Base-by-base conservation (phyloP, 2,797 vertebrate species). In the Eutrigla gurnardus region DNA sequence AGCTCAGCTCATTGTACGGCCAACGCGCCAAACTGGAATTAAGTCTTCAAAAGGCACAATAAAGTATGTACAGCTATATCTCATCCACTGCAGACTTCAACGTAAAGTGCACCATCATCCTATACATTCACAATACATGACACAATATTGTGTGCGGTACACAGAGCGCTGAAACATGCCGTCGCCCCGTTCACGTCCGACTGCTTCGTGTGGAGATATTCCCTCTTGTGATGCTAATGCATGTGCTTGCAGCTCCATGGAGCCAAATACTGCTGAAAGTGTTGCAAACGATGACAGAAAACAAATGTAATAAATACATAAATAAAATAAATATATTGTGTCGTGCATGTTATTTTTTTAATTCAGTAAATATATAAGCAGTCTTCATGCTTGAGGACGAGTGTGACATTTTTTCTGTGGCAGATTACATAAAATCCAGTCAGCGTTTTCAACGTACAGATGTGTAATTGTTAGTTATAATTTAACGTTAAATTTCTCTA, bases 1-100 rank as follows among this genome's bases (percentile, higher is more conserved):
- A 85, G 84, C 75, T 89, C 81, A 84, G 81, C 77, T 88, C 64
- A 82, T 82, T 84, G 77, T 68, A 85, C 69, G 63, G 84, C 86
- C 83, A 88, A 90, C 86, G 84, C 82, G 42, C 87, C 73, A 89
- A 84, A 92, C 88, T 88, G 82, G 78, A 87, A 85, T 91, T 75
- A 86, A 25, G 81, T 92, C 80, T 91, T 87, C 81, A 91, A 95
- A 54, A 95, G 94, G 95, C 95, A 95, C 94, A 91, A 89, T 91
- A 90, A 91, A 85, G 81, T 92, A 94, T 93, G 83, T 93, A 94
- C 93, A 95, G 85, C 89, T 85, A 78, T 82, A 82, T 82, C 65
- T 83, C 86, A 72, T 73, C 77, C 80, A 88, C 75, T 32, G 80
- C 75, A 89, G 83, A 90, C 79, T 82, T 88, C 46, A 86, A 87